Conservation (phyloP, 2,113 vertebrate genomes). For the Hymenochirus boettgeri region DNA sequence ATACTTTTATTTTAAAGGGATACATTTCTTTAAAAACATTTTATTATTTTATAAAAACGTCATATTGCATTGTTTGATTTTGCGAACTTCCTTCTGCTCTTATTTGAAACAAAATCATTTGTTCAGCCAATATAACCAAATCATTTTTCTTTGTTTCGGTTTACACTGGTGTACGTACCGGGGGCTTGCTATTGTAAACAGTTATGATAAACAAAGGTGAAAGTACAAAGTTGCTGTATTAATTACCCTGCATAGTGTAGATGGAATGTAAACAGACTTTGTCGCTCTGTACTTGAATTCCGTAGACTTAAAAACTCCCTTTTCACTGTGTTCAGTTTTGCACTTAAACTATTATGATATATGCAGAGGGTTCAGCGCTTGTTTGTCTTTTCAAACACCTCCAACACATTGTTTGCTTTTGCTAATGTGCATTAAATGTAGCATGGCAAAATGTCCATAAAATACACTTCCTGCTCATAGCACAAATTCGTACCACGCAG, state of each 20-base stretch:
- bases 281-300: constrained; percentile 48
- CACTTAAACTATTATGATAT: constrained; percentile 44
- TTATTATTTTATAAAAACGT: too few relatives aligned
- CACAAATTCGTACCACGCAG: constrained; percentile 49
- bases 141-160: too few relatives aligned
- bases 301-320: constrained; percentile 44
- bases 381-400: constrained; percentile 57
- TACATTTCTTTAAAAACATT: too few relatives aligned
- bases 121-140: too few relatives aligned
- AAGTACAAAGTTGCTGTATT: too few relatives aligned
- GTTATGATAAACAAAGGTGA: too few relatives aligned
- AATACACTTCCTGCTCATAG: constrained; percentile 55
- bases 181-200: too few relatives aligned
- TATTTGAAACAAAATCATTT: too few relatives aligned
- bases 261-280: constrained; percentile 53
- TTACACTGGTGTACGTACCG: too few relatives aligned
- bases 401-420: constrained; percentile 62
- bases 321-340: constrained; percentile 39
- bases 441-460: constrained; percentile 55
- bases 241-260: constrained; percentile 43
- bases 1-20: too few relatives aligned
- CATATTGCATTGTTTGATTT: too few relatives aligned
- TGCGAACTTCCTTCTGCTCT: too few relatives aligned
- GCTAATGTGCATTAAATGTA: constrained; percentile 68
- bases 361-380: constrained; percentile 49